These are phyloP conservation scores for Bradypus variegatus DNA, from an alignment of 2,797 vertebrate species.

Conservation along the genomic window DNA sequence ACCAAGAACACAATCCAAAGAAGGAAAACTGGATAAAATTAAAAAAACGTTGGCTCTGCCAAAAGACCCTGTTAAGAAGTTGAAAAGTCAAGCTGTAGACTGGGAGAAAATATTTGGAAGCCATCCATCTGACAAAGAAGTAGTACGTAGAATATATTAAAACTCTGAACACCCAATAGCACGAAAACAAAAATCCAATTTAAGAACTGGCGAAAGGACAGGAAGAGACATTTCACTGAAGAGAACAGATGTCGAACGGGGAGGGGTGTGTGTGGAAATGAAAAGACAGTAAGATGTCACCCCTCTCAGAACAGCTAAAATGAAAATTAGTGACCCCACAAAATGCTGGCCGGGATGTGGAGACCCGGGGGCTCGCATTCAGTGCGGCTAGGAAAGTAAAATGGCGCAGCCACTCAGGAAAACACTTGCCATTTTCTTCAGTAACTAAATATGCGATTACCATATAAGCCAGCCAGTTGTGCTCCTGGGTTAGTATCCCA, in stretches of 20 bases:
- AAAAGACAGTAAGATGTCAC: background rate
- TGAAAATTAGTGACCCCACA: background rate
- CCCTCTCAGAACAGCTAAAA: background rate
- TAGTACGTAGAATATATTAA: background rate
- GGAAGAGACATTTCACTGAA: background rate
- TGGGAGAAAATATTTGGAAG: background rate
- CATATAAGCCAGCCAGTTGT: background rate
- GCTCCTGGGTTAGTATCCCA: background rate
- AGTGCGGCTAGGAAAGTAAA: background rate
- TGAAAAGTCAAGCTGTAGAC: background rate
- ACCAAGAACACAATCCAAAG: background rate
- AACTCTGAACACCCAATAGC: background rate
- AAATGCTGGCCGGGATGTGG: background rate
- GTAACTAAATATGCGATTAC: background rate
- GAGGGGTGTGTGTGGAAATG: background rate
- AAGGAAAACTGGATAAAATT: background rate
- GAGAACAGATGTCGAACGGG: background rate
- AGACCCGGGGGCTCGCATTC: background rate
- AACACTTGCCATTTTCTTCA: background rate
- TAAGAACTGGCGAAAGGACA: background rate
- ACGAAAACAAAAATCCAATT: background rate
- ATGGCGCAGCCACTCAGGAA: background rate
- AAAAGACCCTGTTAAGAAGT: background rate
- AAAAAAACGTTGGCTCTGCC: background rate
- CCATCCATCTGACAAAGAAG: background rate